Evolutionary conservation across 2,113 vertebrate species (phyloP).

Genomic region (Pogonocichla stellata): DNA sequence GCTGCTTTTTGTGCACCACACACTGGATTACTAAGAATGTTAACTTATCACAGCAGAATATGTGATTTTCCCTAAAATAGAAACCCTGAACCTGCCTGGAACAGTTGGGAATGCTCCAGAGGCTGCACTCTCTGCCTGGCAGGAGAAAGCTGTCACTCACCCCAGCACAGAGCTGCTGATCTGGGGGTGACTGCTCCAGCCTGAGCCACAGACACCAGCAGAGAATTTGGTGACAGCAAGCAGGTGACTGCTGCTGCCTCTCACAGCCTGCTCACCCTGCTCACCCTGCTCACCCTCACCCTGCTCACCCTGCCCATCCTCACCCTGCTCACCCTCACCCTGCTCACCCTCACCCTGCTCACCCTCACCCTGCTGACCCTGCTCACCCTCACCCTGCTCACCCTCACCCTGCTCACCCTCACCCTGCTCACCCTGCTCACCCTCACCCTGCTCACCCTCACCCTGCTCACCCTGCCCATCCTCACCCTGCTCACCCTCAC

Average conservation of each 20-base stretch:
- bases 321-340: neutral
- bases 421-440: neutral
- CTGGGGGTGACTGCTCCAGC: neutral
- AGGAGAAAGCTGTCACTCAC: neutral
- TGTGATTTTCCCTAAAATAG: slow-evolving; percentile 6
- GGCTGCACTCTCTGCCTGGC: neutral
- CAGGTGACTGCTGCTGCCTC: neutral
- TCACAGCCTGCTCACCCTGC: neutral
- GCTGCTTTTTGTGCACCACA: neutral
- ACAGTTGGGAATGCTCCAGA: neutral
- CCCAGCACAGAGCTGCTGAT: neutral
- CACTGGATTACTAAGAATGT: neutral
- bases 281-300: neutral
- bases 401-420: neutral
- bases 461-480: neutral
- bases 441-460: neutral
- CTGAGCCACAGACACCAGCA: neutral
- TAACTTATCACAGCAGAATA: neutral
- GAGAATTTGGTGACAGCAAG: neutral
- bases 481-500: neutral
- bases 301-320: neutral
- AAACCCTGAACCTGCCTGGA: neutral
- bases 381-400: neutral
- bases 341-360: no score
- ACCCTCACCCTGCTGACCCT: neutral